Evolutionary conservation across 2,113 vertebrate species (phyloP), one percentile per base, ranked within the genome.

Genomic region (Neopipo cinnamomea): DNA sequence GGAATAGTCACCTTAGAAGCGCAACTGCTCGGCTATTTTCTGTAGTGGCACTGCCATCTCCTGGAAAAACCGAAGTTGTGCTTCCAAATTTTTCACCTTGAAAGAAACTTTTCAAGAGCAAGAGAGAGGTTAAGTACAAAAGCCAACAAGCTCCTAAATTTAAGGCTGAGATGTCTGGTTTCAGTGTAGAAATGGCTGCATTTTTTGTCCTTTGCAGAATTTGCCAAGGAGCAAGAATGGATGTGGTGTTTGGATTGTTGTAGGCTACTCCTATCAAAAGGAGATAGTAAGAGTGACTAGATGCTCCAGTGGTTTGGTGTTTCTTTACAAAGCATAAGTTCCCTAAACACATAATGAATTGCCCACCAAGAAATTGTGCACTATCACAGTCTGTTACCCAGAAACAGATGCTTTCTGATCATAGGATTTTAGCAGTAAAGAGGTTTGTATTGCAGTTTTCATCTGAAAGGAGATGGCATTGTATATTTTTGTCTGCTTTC

Each of bases 41-140:
- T 95, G 92, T 96, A 97, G 73, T 88, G 85, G 93, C 91, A 97
- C 95, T 97, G 97, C 97, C 97, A 97, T 88, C 97, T 97, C 80
- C 95, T 97, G 97, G 97, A 93, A 80, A 93, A 84, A 87, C 30
- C 6, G 70, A 66, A 85, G 66, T 28, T 59, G 75, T 92, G 76
- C 95, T 61, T 70, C 76, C 52, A 58, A n/a, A 91, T 62, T 68
- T 93, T 85, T 79, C 61, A 39, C 70, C 75, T 96, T 77, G 56
- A 88, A 91, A 66, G 35, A 93, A 96, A 93, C 74, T 96, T 95
- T 50, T 61, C 52, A 47, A 86, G 44, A 94, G 47, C 76, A 90
- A 27, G 20, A 67, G 27, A 27, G 6, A 71, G 14, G 37, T 49
- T 83, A 81, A 71, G 33, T 44, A 56, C 35, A 86, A 75, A 93